A percentile compares a stretch with the other conserved stretches of the same genome.
Evolutionary conservation across 2,797 vertebrate species (phyloP).

Genomic region (Pteropus rufus): DNA sequence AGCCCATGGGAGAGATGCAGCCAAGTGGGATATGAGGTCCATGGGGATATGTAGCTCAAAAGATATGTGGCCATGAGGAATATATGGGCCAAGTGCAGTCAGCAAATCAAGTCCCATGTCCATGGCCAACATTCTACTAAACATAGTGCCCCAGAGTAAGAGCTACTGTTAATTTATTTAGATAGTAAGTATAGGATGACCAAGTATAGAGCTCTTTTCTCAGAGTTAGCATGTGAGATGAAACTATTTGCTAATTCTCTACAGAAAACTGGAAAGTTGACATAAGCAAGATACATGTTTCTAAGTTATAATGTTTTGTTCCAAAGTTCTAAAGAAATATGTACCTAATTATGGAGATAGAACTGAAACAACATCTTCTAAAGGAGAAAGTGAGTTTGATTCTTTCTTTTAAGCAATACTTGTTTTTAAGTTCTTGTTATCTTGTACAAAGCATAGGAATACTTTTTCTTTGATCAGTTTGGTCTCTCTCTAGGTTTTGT

Average conservation of each 20-base stretch:
- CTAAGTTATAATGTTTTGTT: neutral
- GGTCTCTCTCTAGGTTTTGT: neutral
- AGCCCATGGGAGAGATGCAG: neutral
- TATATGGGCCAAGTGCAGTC: neutral
- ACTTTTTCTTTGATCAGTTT: neutral
- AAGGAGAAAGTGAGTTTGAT: neutral
- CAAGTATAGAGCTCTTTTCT: neutral
- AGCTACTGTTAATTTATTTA: neutral
- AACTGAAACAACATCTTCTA: neutral
- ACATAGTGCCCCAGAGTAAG: neutral
- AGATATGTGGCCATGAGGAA: no score
- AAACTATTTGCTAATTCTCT: neutral
- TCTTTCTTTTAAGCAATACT: neutral
- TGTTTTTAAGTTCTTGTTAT: slow-evolving; percentile 1
- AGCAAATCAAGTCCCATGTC: neutral
- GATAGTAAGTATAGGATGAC: neutral
- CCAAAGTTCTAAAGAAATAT: neutral
- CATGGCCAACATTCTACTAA: neutral
- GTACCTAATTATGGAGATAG: neutral
- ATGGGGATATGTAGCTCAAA: neutral
- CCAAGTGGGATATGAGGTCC: neutral
- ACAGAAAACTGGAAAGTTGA: neutral
- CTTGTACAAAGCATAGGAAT: neutral
- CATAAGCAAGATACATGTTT: neutral
- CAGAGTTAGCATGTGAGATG: neutral